Base-by-base conservation (phyloP, 2,113 vertebrate genomes). In the Salvator merianae region DNA sequence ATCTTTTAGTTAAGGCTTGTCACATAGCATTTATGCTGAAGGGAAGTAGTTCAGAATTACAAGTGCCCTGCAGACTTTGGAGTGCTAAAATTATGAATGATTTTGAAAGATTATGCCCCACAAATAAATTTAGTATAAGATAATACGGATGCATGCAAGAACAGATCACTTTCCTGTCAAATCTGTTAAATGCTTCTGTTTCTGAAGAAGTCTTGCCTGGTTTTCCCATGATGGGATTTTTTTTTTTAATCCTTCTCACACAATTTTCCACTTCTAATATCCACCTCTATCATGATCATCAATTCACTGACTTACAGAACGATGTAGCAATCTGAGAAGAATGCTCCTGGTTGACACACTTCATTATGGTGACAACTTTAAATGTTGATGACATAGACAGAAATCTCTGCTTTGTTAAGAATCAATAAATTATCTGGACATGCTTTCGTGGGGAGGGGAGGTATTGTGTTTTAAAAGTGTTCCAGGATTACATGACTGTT, bases 1-100 rank as follows among this genome's bases (percentile, higher is more conserved):
- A 91, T 82, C 93, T 91, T 76, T 79, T 86, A 89, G 86, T 94
- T 93, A 95, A 94, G 89, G 86, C 90, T 83, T 94, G 93, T 93
- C 92, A 93, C 80, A 89, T 91, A 72, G 79, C 92, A 87, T 92
- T 93, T 86, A 88, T 93, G 62, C 79, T 90, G 89, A 92, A 90
- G 86, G 70, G 81, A 88, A 83, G 77, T 87, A 92, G n/a, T 93
- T 89, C 88, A 93, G 62, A 94, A 90, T 93, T 92, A 84, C 0
- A 22, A 70, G 63, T 0, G 26, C 91, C 88, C 65, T 90, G 84
- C 91, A 85, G 88, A 86, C 73, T 91, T 88, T 87, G 43, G 32
- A 73, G 2, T 88, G 84, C 89, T 94, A 89, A 93, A 94, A 89
- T 91, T 93, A 76, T 91, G 85, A 92, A 85, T 91, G 83, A 94